Conservation (phyloP, 2,888 invertebrate species). For the Orgyia antiqua region DNA sequence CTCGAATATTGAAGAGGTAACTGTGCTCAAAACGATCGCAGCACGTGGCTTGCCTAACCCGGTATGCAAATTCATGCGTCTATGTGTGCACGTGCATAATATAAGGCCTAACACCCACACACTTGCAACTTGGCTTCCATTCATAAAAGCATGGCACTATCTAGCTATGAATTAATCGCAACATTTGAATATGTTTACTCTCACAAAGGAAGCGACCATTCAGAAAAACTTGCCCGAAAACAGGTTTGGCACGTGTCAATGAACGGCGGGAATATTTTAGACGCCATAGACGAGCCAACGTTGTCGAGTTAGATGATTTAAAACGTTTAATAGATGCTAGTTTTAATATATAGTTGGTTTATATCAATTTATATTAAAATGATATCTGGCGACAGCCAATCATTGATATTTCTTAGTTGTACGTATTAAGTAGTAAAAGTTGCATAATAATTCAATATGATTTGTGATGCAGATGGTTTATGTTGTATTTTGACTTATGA, state of each 20-base stretch:
- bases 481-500: too few species aligned
- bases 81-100: conserved; percentile 42
- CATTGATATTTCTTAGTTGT: conserved; percentile 13
- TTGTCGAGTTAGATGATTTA: conserved; percentile 65
- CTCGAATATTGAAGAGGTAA: conserved; percentile 70
- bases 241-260: conserved; percentile 77
- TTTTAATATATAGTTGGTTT: conserved; percentile 46
- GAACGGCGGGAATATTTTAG: conserved; percentile 73
- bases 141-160: conserved; percentile 74
- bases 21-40: conserved; percentile 57
- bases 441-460: conserved; percentile 15
- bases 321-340: conserved; percentile 59
- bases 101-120: conserved; percentile 52
- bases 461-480: too few species aligned
- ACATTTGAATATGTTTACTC: conserved; percentile 77
- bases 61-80: conserved; percentile 65
- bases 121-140: conserved; percentile 52
- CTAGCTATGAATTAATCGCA: conserved; percentile 78
- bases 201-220: conserved; percentile 76
- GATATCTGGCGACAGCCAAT: conserved; percentile 35
- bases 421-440: conserved; percentile 12
- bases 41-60: conserved; percentile 64
- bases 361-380: conserved; percentile 44
- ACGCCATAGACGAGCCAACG: conserved; percentile 50
- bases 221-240: conserved; percentile 71